Base-by-base conservation (phyloP, 2,888 invertebrate species). In the Agonum fuliginosum region DNA sequence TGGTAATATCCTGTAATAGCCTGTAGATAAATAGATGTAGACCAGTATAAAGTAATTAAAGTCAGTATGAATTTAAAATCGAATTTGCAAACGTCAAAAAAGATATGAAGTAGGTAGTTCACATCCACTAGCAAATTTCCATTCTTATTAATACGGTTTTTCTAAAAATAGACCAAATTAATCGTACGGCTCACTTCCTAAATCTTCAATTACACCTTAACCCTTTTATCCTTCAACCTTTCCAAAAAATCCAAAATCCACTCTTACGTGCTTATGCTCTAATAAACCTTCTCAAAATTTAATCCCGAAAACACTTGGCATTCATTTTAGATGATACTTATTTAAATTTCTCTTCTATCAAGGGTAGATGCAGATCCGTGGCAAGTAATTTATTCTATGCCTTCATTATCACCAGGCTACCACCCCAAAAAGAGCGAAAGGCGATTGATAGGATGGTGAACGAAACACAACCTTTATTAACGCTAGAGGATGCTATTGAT, bases 251-350 rank as follows among this genome's bases (percentile, higher is more conserved):
- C 37, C 6, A 37, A 37, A 37, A 37, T 37, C 37, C 12, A 22
- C 24, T 24, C 54, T 54, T 54, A 54, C 22, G 54, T 54, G 54
- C 37, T 37, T 37, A n/a, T 6, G 20, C 24, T 24, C n/a, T 54
- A 54, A 54, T 54, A 54, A 54, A n/a, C 54, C 22, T 20, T 24
- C 22, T 54, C 54, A 54, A 22, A 54, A 54, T 54, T 54, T 54
- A 54, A 54, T 54, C 54, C 12, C n/a, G n/a, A 22, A 22, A 54
- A 22, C 54, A 54, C 54, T 54, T 54, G 54, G 54, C 54, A 54
- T 54, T 54, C 54, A 54, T 54, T 54, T 19, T 12, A 22, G 54
- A 54, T 54, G 54, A 54, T 54, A 54, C 54, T 54, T 54, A 54
- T 54, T 54, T 24, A 54, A 54, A 54, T 54, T 54, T 54, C 22